Evolutionary conservation across 2,888 invertebrate genomes (phyloP), one percentile per base, ranked within the genome.

Genomic region (Orthosia gracilis): DNA sequence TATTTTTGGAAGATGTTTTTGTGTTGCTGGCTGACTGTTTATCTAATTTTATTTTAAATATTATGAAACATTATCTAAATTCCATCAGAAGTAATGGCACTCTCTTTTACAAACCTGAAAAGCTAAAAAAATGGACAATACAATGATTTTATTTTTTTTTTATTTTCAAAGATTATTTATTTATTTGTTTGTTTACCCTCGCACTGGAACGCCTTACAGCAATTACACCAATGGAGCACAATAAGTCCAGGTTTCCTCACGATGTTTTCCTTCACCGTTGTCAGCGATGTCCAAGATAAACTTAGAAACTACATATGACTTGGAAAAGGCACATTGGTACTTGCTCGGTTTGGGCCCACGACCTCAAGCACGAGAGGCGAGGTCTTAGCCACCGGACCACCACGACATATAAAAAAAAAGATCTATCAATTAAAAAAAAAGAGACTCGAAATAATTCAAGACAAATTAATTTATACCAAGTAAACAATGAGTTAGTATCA

Each of bases 401-500:
- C n/a, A n/a, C n/a, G n/a, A n/a, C n/a, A n/a, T n/a, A n/a, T n/a
- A n/a, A n/a, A n/a, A n/a, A n/a, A n/a, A n/a, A n/a, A n/a, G 7
- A 45, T 21, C 1, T 3, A 45, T 11, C 7, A n/a, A 15, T 15
- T 4, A 69, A 52, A 11, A 40, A 52, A 52, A 40, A 4, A 69
- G 2, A 40, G 11, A n/a, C n/a, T n/a, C 7, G 4, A 59, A 1
- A 52, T 18, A 40, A 49, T 40, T 23, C n/a, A 23, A 1, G 31
- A 76, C 57, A 57, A 78, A 75, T 69, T 13, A 31, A 40, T 9
- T 21, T 77, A 21, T 11, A 23, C 1, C 1, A 9, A 63, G 15
- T 21, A 49, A 31, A 75, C 31, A 63, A 63, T 63, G 54, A 40
- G 47, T 54, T 64, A 49, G 47, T 63, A 21, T 40, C 73, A 76